These are phyloP conservation scores for Eremophila alpestris DNA, from an alignment of 2,797 vertebrate species.

Conservation along the genomic window DNA sequence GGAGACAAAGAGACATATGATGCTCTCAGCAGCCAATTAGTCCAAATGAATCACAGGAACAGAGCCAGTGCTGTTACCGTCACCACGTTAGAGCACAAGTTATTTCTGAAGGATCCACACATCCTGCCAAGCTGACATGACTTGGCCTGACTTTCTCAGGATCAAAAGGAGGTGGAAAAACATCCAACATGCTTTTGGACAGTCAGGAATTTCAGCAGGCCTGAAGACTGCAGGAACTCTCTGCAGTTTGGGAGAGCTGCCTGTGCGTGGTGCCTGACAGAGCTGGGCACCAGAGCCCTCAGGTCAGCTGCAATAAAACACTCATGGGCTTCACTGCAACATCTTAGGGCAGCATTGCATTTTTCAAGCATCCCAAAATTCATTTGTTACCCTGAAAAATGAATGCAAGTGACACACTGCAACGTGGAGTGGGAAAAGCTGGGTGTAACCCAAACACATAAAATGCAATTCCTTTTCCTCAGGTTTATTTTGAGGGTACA, in stretches of 20 bases:
- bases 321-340: accelerated
- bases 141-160: not conserved
- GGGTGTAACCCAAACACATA: not conserved
- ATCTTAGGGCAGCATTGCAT: not conserved
- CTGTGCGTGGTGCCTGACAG: not conserved
- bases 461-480: not conserved
- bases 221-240: not conserved
- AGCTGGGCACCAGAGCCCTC: not conserved
- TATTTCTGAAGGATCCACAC: not conserved
- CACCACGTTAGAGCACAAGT: not conserved
- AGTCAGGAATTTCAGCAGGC: not conserved
- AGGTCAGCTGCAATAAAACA: not conserved
- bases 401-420: not conserved
- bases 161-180: not conserved
- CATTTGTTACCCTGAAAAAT: not conserved
- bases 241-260: not conserved
- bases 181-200: not conserved
- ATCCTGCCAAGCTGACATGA: not conserved
- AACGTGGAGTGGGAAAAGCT: not conserved
- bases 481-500: not conserved
- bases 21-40: constrained; percentile 17
- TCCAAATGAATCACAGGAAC: not conserved
- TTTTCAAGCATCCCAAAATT: not conserved
- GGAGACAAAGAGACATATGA: not conserved
- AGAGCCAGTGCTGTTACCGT: not conserved